Evolutionary conservation across 2,888 invertebrate species (phyloP), one percentile per base, ranked within the genome.

Genomic region (Stenoptilia bipunctidactyla): DNA sequence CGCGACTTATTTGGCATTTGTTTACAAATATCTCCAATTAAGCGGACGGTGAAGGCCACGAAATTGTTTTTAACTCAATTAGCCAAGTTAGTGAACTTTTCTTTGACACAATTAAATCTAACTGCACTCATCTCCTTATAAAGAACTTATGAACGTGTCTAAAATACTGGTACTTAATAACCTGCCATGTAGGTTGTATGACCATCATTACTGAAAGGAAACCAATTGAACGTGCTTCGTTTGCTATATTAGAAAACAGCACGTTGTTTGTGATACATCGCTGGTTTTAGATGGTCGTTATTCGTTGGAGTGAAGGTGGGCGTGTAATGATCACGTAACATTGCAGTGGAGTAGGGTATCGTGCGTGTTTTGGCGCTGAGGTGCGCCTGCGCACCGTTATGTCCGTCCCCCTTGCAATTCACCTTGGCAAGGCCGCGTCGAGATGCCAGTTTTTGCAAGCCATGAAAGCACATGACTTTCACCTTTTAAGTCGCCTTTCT

Each of bases 391-490:
- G 56, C 58, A 73, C 83, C 82, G 82, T 82, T 82, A 75, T 70
- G 77, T 70, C 79, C 79, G 77, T 70, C 79, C 79, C 75, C 72
- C 68, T 73, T 77, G 76, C 74, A 73, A 30, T 59, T 82, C 69
- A 82, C 82, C 82, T 82, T 82, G 82, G 68, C 83, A 83, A 83
- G 83, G 83, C 82, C 82, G 79, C 68, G 47, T 43, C 50, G 66
- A 70, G 79, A 74, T 73, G 74, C 66, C 63, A 74, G 76, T 80
- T 83, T 83, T 83, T 82, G 80, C 82, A 73, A 72, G 65, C 60
- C 65, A 61, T 63, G 67, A 74, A 70, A 72, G 71, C 73, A 67
- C 59, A 75, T 71, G 77, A 83, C 83, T 83, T 83, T 83, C 82
- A 77, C 83, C 83, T 72, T 71, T 76, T 66, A 61, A 69, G 60